Conservation (phyloP, 2,888 invertebrate genomes). For the Pedicia rivosa region DNA sequence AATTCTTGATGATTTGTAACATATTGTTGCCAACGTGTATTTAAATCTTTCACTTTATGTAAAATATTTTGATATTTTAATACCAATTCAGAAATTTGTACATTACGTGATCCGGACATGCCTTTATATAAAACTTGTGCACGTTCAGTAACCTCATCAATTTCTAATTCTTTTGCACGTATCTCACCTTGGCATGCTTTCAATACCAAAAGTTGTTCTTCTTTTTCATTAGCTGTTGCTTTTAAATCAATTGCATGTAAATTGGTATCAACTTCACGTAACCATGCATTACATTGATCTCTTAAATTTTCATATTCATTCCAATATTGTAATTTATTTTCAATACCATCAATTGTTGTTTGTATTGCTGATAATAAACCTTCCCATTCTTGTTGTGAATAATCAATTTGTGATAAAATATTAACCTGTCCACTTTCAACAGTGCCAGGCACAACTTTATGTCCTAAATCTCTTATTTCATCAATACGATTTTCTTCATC, state of each 20-base stretch:
- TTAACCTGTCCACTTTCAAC: slow-evolving; percentile 67
- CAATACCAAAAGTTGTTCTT: slow-evolving; percentile 64
- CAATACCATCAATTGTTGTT: slow-evolving; percentile 61
- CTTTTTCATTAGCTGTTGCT: slow-evolving; percentile 65
- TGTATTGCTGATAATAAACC: slow-evolving; percentile 58
- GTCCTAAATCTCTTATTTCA: slow-evolving; percentile 65
- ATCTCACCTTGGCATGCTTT: slow-evolving; percentile 73
- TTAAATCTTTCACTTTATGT: slow-evolving; percentile 80
- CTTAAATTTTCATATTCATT: slow-evolving; percentile 76
- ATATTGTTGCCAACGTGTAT: slow-evolving; percentile 83
- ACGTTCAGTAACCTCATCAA: slow-evolving; percentile 82
- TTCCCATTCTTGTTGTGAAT: slow-evolving; percentile 83
- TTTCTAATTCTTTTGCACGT: slow-evolving; percentile 78
- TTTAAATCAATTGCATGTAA: slow-evolving; percentile 79
- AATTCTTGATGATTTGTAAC: slow-evolving; percentile 79
- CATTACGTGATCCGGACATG: slow-evolving; percentile 52
- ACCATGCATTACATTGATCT: slow-evolving; percentile 74
- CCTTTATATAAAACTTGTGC: slow-evolving; percentile 71
- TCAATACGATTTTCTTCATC: slow-evolving; percentile 77
- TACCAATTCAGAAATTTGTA: slow-evolving; percentile 79
- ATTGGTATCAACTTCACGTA: slow-evolving; percentile 72
- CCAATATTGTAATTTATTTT: slow-evolving; percentile 79
- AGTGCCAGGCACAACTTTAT: slow-evolving; percentile 80
- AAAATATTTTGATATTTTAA: slow-evolving; percentile 82
- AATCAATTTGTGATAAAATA: slow-evolving; percentile 74